A percentile compares a stretch with the other conserved stretches of the same genome.
Evolutionary conservation across 2,113 vertebrate genomes (phyloP).

Genomic region (Melanocharis versteri): DNA sequence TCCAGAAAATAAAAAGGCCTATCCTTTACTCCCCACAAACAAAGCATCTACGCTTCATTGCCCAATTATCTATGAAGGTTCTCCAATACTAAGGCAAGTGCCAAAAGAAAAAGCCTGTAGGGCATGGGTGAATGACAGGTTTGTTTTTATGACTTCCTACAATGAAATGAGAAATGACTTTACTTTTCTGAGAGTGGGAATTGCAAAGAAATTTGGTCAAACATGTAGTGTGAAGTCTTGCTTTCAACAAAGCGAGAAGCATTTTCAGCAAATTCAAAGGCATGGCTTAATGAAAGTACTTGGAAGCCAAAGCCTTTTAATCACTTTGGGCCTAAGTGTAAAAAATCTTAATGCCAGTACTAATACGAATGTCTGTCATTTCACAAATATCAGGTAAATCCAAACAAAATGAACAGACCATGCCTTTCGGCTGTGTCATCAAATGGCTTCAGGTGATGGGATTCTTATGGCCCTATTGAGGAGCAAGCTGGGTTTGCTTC

Average conservation of each 20-base stretch:
- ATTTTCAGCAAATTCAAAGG: not conserved
- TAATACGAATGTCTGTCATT: fast-evolving
- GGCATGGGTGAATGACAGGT: not conserved
- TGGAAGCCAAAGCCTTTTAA: not conserved
- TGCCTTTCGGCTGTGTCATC: not conserved
- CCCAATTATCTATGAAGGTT: not conserved
- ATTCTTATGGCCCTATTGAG: not conserved
- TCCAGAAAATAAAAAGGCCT: not conserved
- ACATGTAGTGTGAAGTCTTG: not conserved
- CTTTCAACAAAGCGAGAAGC: not conserved
- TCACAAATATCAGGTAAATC: not conserved
- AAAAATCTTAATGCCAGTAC: not conserved
- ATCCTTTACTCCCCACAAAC: not conserved
- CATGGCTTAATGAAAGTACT: not conserved
- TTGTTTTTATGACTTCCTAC: not conserved
- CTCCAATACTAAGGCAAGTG: not conserved
- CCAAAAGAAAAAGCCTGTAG: not conserved
- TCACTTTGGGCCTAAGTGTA: not conserved
- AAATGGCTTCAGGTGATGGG: not conserved
- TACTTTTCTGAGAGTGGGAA: not conserved
- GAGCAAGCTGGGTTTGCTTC: not conserved
- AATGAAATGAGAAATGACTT: not conserved
- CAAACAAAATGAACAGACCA: not conserved
- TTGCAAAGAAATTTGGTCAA: not conserved
- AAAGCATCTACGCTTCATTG: not conserved